Percentiles rank a stretch among this genome's conserved stretches.
Conservation (phyloP, 1,140 invertebrate genomes). For the Oedothorax gibbosus region DNA sequence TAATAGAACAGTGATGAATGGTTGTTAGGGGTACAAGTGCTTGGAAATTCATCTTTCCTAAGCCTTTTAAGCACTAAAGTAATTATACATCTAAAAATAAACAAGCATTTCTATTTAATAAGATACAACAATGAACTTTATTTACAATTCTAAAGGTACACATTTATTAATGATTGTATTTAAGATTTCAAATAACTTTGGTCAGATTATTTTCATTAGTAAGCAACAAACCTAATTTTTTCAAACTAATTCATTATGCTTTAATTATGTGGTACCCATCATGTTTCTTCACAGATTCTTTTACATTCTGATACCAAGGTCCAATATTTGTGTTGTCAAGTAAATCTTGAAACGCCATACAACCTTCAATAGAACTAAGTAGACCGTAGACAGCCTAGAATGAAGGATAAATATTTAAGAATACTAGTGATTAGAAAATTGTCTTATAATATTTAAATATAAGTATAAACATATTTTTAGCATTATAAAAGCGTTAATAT, state of each 20-base stretch:
- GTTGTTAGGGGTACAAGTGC: too few relatives aligned
- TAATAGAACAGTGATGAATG: too few relatives aligned
- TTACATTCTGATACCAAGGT: slow-evolving; percentile 71
- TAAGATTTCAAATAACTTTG: not conserved
- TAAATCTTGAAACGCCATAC: slow-evolving; percentile 88
- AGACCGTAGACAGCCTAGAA: slow-evolving; percentile 87
- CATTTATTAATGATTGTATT: not conserved
- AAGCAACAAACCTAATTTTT: not conserved
- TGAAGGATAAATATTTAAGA: not conserved
- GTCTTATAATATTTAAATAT: too few relatives aligned
- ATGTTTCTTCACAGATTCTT: slow-evolving; percentile 67
- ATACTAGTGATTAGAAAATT: too few relatives aligned
- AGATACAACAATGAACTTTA: too few relatives aligned
- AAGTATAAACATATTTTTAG: too few relatives aligned
- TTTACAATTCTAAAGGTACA: not conserved
- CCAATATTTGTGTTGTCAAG: slow-evolving; percentile 78
- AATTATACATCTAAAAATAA: too few relatives aligned
- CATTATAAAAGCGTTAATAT: too few relatives aligned
- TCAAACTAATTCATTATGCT: not conserved
- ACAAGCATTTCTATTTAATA: too few relatives aligned
- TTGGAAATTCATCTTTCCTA: too few relatives aligned
- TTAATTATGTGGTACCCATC: slow-evolving; percentile 41
- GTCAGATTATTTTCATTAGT: not conserved
- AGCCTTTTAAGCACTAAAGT: too few relatives aligned
- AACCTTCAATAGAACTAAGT: slow-evolving; percentile 95